Percentiles rank a stretch among this genome's conserved stretches.
phyloP scores from a whole-genome alignment of 2,113 vertebrate genomes.

The Phasianus colchicus region DNA sequence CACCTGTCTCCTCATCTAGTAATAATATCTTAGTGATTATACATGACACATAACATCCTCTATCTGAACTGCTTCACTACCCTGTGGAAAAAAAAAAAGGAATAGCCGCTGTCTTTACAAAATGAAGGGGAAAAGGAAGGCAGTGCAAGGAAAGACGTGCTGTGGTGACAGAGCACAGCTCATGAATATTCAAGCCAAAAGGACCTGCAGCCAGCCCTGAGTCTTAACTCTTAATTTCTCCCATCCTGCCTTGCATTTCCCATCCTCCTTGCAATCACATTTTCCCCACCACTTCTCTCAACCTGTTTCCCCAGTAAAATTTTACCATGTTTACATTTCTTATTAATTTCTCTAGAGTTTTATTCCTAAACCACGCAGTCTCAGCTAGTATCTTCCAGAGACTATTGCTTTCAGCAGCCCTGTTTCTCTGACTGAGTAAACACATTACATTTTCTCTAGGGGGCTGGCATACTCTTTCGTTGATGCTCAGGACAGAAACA shows the following conservation, averaged over 20 bases:
- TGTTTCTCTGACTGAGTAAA: not conserved
- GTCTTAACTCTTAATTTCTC: not conserved
- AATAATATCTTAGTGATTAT: constrained; percentile 35
- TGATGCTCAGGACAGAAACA: not conserved
- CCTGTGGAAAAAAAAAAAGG: not conserved
- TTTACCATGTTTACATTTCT: not conserved
- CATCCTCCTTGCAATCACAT: not conserved
- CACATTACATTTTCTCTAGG: not conserved
- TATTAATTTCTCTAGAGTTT: not conserved
- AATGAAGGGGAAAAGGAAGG: not conserved
- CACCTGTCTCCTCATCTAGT: constrained; percentile 14
- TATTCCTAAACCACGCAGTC: not conserved
- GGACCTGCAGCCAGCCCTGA: not conserved
- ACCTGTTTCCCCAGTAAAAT: not conserved
- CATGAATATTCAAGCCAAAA: rapidly evolving
- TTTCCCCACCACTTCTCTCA: not conserved
- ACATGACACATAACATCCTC: constrained; percentile 34
- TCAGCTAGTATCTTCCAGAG: not conserved
- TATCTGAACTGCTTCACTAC: constrained; percentile 26
- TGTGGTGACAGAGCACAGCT: not conserved
- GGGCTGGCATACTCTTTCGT: not conserved
- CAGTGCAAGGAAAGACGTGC: not conserved
- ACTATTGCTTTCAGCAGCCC: not conserved
- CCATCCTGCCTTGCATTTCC: not conserved
- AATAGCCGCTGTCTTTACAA: not conserved